A percentile compares a stretch with the other conserved stretches of the same genome.
These are phyloP conservation scores for Arctopsyche grandis DNA, from an alignment of 1,140 invertebrate species.

Conservation along the genomic window DNA sequence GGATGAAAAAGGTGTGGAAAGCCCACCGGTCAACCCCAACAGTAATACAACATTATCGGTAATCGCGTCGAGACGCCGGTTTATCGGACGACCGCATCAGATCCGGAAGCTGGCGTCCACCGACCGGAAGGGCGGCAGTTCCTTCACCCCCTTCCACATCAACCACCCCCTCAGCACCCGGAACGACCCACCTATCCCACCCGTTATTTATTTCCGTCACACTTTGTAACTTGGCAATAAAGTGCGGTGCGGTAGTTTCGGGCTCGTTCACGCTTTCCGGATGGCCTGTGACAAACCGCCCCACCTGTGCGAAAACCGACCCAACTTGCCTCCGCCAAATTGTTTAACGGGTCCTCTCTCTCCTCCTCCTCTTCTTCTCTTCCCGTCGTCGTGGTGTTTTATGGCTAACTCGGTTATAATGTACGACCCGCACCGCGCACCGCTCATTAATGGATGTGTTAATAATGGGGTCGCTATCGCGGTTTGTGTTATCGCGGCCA, in stretches of 20 bases:
- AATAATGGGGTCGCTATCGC: constrained; percentile 39
- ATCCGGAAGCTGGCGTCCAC: not conserved
- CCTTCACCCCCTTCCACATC: not conserved
- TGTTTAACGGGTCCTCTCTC: constrained; percentile 45
- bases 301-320: constrained; percentile 2
- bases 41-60: no score
- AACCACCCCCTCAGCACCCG: no score
- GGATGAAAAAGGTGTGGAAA: no score
- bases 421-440: constrained; percentile 33
- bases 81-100: no score
- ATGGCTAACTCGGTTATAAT: constrained; percentile 54
- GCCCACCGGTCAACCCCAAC: no score
- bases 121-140: not conserved
- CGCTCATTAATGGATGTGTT: constrained; percentile 50
- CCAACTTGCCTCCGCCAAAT: constrained; percentile 43
- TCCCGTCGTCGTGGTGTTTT: constrained; percentile 44
- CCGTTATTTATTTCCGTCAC: constrained; percentile 53
- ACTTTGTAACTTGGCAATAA: constrained; percentile 52
- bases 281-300: constrained; percentile 52
- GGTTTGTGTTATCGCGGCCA: no score
- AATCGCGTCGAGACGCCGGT: not conserved
- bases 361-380: no score
- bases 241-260: constrained; percentile 51
- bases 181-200: no score
- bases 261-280: constrained; percentile 49